Percentiles rank a stretch among this genome's conserved stretches.
phyloP scores from a whole-genome alignment of 2,113 vertebrate species.

The Gallinago paraguaiae region DNA sequence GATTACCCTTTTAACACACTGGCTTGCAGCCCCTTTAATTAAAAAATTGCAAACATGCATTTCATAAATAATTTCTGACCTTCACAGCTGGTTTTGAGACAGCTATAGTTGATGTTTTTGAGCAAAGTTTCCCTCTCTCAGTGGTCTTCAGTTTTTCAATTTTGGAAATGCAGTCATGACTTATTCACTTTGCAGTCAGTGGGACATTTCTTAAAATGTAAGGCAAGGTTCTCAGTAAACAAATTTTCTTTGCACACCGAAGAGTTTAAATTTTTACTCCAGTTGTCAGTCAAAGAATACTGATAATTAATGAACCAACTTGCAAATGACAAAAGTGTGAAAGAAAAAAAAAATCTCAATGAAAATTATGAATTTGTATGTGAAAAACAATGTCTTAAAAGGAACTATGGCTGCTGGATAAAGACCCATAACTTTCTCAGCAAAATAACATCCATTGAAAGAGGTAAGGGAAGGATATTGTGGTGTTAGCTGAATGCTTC shows the following conservation, averaged over 20 bases:
- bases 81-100: neutral
- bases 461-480: neutral
- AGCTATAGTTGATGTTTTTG: neutral
- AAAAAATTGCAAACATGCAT: neutral
- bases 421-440: neutral
- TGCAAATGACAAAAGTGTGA: neutral
- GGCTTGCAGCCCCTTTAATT: neutral
- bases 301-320: neutral
- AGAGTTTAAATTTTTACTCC: neutral
- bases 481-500: neutral
- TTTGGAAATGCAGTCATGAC: neutral
- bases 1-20: neutral
- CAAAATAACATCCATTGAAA: neutral
- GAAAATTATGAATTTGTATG: neutral
- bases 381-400: neutral
- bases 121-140: neutral
- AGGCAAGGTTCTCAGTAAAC: neutral
- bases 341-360: neutral
- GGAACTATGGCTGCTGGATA: neutral
- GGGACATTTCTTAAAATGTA: neutral
- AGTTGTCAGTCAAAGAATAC: neutral
- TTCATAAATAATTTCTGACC: conserved; percentile 11
- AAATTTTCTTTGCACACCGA: neutral
- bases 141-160: neutral
- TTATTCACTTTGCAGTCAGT: neutral